Percentiles rank a stretch among this genome's conserved stretches.
Conservation (phyloP, 2,797 vertebrate genomes). For the Thamnophis elegans region DNA sequence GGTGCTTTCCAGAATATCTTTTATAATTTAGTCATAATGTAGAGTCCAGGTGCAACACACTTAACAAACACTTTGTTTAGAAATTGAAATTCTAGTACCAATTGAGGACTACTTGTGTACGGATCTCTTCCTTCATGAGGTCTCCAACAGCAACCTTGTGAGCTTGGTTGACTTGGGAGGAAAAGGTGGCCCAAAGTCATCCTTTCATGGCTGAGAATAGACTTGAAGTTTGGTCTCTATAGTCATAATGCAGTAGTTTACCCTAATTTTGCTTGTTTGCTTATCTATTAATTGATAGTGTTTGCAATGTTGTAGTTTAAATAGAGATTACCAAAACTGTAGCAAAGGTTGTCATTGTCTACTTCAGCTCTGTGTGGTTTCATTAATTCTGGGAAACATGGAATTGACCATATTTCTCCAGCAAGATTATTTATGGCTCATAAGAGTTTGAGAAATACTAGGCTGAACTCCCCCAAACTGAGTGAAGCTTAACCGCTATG, state of each 20-base stretch:
- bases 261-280: not conserved
- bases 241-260: not conserved
- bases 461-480: not conserved
- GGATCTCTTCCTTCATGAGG: not conserved
- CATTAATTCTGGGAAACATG: not conserved
- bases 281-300: not conserved
- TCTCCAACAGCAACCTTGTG: not conserved
- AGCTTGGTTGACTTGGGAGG: not conserved
- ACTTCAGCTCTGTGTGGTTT: not conserved
- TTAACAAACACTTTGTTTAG: not conserved
- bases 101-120: not conserved
- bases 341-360: not conserved
- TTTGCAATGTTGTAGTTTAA: not conserved
- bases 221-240: not conserved
- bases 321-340: not conserved
- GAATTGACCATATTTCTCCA: not conserved
- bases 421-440: not conserved
- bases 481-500: not conserved
- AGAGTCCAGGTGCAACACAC: not conserved
- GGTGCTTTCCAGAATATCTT: not conserved
- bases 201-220: not conserved
- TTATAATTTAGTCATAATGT: not conserved
- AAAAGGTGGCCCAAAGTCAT: not conserved
- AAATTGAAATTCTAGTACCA: not conserved
- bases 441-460: not conserved